Base-by-base conservation (phyloP, 1,140 invertebrate species). In the Saccostrea glomerata region DNA sequence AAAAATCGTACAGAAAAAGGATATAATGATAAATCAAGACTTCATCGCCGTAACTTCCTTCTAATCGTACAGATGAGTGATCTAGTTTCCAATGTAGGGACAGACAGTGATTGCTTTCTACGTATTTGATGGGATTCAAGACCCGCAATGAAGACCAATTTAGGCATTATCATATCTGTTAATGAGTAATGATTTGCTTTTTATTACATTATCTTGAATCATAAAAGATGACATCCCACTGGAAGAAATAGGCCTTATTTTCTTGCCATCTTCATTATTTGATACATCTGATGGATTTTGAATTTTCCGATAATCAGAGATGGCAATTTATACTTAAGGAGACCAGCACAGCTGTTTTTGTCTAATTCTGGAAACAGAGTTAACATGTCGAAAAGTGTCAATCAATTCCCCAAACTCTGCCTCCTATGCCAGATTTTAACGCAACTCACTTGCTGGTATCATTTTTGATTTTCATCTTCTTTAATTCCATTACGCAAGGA, bases 151-250 rank as follows among this genome's bases (percentile, higher is more conserved):
- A 73, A 73, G 23, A 25, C 70, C 70, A 73, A 73, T 73, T 73
- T 73, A 73, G 70, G 70, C 70, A 73, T 73, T 73, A 73, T 73
- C 23, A 73, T 73, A 73, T 73, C 70, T 73, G 23, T 12, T 73
- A 73, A 73, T 73, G 70, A 73, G 70, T 25, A 73, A 73, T 25
- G 70, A 73, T 73, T 73, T 73, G 70, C 70, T 36, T 73, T 73
- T 73, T 73, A 73, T 73, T 73, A 36, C 70, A 73, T 73, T 73
- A 73, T 25, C n/a, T 73, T 73, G 70, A 30, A 73, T 73, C 70
- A 73, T 73, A 73, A 73, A 73, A 73, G 70, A 73, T 73, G 70
- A 73, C 70, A 73, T 73, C 70, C 36, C 70, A 36, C 70, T 73
- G 70, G 70, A 73, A 73, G 23, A 73, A 73, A 73, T 73, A 11